These are phyloP conservation scores for Gavialis gangeticus DNA, from an alignment of 2,113 vertebrate genomes.

Conservation along the genomic window DNA sequence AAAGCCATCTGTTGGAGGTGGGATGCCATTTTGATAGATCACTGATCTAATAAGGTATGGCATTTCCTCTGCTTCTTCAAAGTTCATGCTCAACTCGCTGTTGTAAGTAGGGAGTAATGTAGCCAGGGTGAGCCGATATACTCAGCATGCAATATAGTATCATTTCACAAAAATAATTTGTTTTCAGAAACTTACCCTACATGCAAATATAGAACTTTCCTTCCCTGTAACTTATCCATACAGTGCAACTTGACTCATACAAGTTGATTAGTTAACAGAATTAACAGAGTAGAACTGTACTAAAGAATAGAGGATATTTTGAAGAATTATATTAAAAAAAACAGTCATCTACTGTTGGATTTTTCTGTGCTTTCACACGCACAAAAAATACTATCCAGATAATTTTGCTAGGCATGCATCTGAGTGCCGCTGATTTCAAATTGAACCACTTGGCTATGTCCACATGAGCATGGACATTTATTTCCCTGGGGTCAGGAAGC, in stretches of 20 bases:
- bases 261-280: background rate
- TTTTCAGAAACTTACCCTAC: background rate
- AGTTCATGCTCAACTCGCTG: background rate
- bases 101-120: background rate
- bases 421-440: background rate
- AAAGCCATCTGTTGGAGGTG: background rate
- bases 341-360: background rate
- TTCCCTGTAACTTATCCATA: background rate
- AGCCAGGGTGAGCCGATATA: background rate
- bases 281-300: background rate
- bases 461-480: too few relatives aligned
- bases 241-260: background rate
- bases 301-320: background rate
- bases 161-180: background rate
- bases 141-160: background rate
- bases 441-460: background rate
- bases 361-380: background rate
- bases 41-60: accelerated
- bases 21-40: background rate
- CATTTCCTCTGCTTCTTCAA: background rate
- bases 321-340: background rate
- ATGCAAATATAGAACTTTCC: background rate
- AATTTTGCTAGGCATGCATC: background rate
- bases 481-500: too few relatives aligned
- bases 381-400: background rate